Base-by-base conservation (phyloP, 2,888 invertebrate genomes). In the Cybosia mesomella region DNA sequence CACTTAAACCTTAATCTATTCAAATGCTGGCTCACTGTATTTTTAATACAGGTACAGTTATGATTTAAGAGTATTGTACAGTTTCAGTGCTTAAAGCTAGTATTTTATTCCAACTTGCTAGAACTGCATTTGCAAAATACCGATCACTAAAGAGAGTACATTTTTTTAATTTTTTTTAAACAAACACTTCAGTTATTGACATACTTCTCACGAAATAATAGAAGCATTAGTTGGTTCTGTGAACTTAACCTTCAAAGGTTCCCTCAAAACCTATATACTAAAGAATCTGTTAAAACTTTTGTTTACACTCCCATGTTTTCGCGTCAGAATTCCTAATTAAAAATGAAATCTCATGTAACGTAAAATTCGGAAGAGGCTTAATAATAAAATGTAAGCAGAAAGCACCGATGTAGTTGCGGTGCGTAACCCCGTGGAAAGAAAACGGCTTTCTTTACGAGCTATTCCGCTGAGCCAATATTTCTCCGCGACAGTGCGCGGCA, bases 401-500 rank as follows among this genome's bases (percentile, higher is more conserved):
- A 87, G 84, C 85, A 80, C 82, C 83, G 77, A 81, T 89, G 90
- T 89, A 90, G 91, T 91, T 88, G 91, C 90, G 90, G 91, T 93
- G 93, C 93, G 93, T 93, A 92, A 90, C 92, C 88, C 89, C 89
- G 92, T 91, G 89, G 89, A 90, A 91, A 89, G 91, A 89, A 91
- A 93, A 92, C 92, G 90, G 92, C 92, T 92, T 92, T 92, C 94
- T 94, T 95, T 95, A 95, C 94, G 95, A 95, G 91, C 94, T 93
- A 94, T 94, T 95, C 91, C 93, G 92, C 89, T 89, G 93, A 94
- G 93, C 95, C 94, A 94, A 94, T 95, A 95, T 95, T 94, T 94
- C 94, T 94, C 88, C 91, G 94, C 93, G 94, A 93, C 94, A 94
- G 94, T 91, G 93, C 94, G 93, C 92, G 90, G 91, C 90, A 91